Conservation (phyloP, 2,888 invertebrate genomes). For the Plebejus argus region DNA sequence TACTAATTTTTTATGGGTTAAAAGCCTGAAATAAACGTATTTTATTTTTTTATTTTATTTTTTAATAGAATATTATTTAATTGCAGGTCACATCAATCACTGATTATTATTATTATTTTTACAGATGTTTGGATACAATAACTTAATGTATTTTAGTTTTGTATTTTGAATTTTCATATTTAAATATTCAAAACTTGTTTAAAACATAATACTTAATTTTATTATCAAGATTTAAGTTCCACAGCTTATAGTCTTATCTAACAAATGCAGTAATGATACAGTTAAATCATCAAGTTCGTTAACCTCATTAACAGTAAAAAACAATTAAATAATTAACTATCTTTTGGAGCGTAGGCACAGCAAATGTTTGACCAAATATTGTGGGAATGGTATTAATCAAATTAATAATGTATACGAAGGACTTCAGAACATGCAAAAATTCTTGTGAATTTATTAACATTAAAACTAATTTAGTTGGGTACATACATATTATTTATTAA, state of each 20-base stretch:
- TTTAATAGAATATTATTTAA: too few relatives aligned
- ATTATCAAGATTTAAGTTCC: background rate
- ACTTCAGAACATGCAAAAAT: background rate
- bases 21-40: too few relatives aligned
- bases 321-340: background rate
- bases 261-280: background rate
- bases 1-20: too few relatives aligned
- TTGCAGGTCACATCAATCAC: too few relatives aligned
- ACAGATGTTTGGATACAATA: too few relatives aligned
- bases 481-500: background rate
- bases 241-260: background rate
- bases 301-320: constrained; percentile 15
- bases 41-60: too few relatives aligned
- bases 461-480: background rate
- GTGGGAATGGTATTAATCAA: constrained; percentile 5
- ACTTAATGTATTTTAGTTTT: too few relatives aligned
- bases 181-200: background rate
- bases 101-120: too few relatives aligned
- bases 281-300: constrained; percentile 12
- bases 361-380: background rate
- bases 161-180: too few relatives aligned
- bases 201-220: background rate
- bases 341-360: background rate
- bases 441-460: background rate
- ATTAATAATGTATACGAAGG: background rate